These are phyloP conservation scores for Spea bombifrons DNA, from an alignment of 2,113 vertebrate species.

Conservation along the genomic window DNA sequence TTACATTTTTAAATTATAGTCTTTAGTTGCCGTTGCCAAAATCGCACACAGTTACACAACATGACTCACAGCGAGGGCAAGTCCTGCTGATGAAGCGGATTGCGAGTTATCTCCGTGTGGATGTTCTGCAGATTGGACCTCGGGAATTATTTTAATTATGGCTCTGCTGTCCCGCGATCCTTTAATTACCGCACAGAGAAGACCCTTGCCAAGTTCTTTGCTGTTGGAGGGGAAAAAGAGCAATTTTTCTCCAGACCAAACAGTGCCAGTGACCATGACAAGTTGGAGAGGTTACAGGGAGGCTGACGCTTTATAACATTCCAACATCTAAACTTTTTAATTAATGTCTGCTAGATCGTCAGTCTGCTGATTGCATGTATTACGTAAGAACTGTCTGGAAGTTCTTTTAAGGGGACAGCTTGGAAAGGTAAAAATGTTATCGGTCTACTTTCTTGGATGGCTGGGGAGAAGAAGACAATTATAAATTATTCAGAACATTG, in stretches of 20 bases:
- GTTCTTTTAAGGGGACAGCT: too few relatives aligned
- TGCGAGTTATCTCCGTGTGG: neutral
- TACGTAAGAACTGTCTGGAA: too few relatives aligned
- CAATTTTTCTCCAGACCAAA: neutral
- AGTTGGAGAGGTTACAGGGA: neutral
- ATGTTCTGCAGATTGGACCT: slow-evolving; percentile 29
- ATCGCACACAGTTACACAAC: slow-evolving; percentile 11
- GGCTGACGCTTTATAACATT: too few relatives aligned
- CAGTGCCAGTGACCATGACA: neutral
- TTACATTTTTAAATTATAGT: slow-evolving; percentile 9
- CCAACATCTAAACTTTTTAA: too few relatives aligned
- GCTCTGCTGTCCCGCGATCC: slow-evolving; percentile 3
- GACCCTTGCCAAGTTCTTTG: slow-evolving; percentile 29
- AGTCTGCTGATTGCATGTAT: too few relatives aligned
- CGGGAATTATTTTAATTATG: slow-evolving; percentile 43
- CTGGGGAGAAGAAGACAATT: too few relatives aligned
- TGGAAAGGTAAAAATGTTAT: too few relatives aligned
- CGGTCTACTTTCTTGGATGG: too few relatives aligned
- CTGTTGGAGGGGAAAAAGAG: slow-evolving; percentile 11
- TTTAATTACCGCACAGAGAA: slow-evolving; percentile 27
- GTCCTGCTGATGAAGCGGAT: slow-evolving; percentile 4
- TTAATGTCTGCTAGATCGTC: too few relatives aligned
- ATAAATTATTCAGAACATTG: too few relatives aligned
- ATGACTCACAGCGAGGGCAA: neutral
- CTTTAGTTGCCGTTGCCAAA: neutral